Evolutionary conservation across 2,113 vertebrate species (phyloP).

Genomic region (Sturnus vulgaris): DNA sequence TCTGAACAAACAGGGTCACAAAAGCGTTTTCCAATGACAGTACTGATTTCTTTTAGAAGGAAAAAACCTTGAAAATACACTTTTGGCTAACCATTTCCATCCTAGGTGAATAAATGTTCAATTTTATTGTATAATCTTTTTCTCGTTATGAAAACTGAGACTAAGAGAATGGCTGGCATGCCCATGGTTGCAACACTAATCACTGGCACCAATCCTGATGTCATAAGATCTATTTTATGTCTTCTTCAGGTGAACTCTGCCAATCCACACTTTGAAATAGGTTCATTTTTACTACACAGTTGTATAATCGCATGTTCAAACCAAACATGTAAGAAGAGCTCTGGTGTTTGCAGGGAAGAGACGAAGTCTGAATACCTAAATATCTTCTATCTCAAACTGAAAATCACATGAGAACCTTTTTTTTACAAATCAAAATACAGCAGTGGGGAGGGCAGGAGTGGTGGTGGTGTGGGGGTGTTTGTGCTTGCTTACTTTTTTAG

Average conservation of each 20-base stretch:
- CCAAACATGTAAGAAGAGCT: background rate
- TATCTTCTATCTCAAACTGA: background rate
- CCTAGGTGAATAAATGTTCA: background rate
- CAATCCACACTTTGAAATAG: background rate
- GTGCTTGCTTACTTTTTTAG: background rate
- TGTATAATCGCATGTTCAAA: background rate
- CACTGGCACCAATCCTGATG: background rate
- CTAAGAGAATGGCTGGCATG: background rate
- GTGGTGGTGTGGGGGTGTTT: background rate
- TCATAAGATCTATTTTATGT: background rate
- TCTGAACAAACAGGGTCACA: background rate
- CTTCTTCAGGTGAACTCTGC: background rate
- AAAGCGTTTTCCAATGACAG: background rate
- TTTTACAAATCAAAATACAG: background rate
- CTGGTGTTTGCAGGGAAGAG: rapidly evolving
- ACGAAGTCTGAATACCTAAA: background rate
- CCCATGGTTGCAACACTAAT: background rate
- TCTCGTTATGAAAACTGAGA: background rate
- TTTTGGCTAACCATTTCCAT: background rate
- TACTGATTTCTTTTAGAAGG: background rate
- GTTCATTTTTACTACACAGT: background rate
- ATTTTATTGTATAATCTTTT: background rate
- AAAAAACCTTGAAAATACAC: background rate
- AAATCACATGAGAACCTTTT: background rate
- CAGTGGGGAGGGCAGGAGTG: rapidly evolving